Conservation (phyloP, 1,140 invertebrate species). For the Berghia stephanieae region DNA sequence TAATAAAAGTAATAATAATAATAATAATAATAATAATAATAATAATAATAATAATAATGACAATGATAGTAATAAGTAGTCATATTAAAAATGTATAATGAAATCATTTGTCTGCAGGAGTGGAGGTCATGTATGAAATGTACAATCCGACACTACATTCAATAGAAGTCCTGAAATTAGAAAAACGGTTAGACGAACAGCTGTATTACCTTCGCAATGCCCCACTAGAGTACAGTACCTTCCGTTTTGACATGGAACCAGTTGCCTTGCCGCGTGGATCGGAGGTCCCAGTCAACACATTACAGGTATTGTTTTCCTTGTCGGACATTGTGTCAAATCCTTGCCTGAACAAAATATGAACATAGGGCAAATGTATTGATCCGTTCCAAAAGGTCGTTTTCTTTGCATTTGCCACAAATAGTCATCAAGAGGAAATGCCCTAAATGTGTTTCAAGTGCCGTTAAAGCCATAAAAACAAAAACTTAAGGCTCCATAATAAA, state of each 20-base stretch:
- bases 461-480: not conserved
- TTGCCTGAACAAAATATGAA: too few species aligned
- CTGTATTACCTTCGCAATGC: conserved; percentile 93
- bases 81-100: too few species aligned
- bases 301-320: conserved; percentile 74
- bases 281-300: conserved; percentile 85
- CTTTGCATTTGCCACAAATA: not conserved
- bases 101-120: conserved; percentile 71
- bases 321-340: not conserved
- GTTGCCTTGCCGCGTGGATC: conserved; percentile 80
- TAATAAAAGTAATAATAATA: too few species aligned
- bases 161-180: conserved; percentile 89
- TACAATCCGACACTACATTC: conserved; percentile 93
- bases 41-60: too few species aligned
- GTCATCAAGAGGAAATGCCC: not conserved
- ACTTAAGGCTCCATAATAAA: too few species aligned
- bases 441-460: not conserved
- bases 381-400: too few species aligned
- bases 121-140: conserved; percentile 89
- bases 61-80: too few species aligned
- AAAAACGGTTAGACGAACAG: conserved; percentile 92
- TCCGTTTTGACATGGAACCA: conserved; percentile 90
- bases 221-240: conserved; percentile 90
- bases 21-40: too few species aligned
- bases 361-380: too few species aligned